phyloP scores from a whole-genome alignment of 1,140 invertebrate genomes.

The Vanessa atalanta region DNA sequence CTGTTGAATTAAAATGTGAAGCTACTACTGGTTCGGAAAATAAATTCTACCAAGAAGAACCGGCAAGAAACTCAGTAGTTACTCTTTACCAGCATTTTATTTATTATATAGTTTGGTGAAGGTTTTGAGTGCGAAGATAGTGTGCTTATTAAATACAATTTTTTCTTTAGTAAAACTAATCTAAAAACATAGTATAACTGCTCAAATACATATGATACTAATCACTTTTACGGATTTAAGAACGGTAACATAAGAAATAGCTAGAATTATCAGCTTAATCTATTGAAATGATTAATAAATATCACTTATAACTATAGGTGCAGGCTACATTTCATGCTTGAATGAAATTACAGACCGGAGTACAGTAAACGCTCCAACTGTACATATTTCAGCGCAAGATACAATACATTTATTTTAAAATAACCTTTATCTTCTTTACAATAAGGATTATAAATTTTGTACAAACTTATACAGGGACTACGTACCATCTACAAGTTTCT shows the following conservation, averaged over 20 bases:
- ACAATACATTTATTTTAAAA: neutral
- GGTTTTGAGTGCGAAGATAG: too few species aligned
- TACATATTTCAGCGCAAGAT: neutral
- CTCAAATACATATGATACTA: neutral
- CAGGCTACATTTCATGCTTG: slow-evolving; percentile 25
- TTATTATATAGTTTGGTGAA: too few species aligned
- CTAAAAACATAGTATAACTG: too few species aligned
- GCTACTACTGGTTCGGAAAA: too few species aligned
- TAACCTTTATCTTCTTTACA: slow-evolving; percentile 11
- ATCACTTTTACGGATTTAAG: slow-evolving; percentile 1
- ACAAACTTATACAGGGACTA: neutral
- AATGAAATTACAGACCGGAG: slow-evolving; percentile 35
- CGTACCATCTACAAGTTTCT: slow-evolving; percentile 46
- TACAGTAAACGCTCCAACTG: slow-evolving; percentile 25
- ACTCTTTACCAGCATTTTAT: too few species aligned
- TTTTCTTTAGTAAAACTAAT: too few species aligned
- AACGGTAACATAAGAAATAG: neutral
- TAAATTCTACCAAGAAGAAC: too few species aligned
- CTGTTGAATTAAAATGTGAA: too few species aligned
- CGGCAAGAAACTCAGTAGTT: too few species aligned
- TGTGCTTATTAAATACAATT: too few species aligned
- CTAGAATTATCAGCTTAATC: slow-evolving; percentile 17
- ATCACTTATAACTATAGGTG: slow-evolving; percentile 23
- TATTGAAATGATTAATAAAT: slow-evolving; percentile 27
- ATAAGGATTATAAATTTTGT: slow-evolving; percentile 18